Conservation (phyloP, 1,140 invertebrate genomes). For the Dermatophagoides farinae region DNA sequence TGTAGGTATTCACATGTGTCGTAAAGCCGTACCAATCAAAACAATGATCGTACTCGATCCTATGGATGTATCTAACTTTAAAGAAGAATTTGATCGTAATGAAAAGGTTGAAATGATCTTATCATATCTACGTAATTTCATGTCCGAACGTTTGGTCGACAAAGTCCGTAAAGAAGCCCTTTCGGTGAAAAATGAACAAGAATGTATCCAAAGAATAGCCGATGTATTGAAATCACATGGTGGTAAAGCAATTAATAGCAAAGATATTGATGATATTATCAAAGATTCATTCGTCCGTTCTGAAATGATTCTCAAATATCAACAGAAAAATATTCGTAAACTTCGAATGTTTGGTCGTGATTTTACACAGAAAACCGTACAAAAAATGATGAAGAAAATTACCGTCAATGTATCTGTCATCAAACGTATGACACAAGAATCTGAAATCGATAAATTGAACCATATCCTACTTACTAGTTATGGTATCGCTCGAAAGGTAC, state of each 20-base stretch:
- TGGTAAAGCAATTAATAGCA: neutral
- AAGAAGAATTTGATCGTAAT: neutral
- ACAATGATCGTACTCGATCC: neutral
- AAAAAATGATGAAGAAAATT: neutral
- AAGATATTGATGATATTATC: slow-evolving; percentile 2
- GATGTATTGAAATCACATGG: neutral
- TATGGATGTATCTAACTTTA: neutral
- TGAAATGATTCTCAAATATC: neutral
- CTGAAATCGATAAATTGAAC: neutral
- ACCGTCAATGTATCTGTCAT: neutral
- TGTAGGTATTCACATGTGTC: slow-evolving; percentile 31
- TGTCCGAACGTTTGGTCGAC: neutral
- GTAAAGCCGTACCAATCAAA: neutral
- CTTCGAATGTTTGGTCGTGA: neutral
- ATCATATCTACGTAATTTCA: neutral
- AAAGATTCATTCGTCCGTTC: neutral
- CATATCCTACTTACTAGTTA: neutral
- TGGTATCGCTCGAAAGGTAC: neutral
- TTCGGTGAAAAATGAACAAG: neutral
- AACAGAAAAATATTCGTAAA: slow-evolving; percentile 4
- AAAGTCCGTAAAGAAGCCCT: neutral
- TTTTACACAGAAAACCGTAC: neutral
- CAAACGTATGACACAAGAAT: neutral
- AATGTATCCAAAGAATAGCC: neutral
- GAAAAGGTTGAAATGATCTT: slow-evolving; percentile 1